Evolutionary conservation across 2,888 invertebrate species (phyloP).

Genomic region (Orthosia gracilis): DNA sequence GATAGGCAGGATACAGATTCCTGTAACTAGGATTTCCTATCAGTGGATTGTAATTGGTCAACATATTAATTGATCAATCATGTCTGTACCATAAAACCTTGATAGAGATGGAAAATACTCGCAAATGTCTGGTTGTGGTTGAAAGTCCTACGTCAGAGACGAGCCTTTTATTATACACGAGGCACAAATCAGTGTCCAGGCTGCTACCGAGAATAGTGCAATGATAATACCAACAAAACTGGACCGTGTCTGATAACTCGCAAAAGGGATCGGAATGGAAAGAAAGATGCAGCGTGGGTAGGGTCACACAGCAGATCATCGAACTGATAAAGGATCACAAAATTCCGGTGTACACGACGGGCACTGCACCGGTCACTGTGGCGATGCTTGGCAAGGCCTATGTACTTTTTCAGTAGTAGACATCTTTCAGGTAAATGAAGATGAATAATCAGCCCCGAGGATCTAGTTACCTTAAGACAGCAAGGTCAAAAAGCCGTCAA

Average conservation of each 20-base stretch:
- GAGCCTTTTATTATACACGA: no score
- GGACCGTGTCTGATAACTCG: background rate
- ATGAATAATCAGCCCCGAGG: background rate
- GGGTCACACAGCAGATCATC: background rate
- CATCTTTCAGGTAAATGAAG: background rate
- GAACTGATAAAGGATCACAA: background rate
- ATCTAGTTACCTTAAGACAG: no score
- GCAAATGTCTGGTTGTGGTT: no score
- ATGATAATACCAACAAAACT: background rate
- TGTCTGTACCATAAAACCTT: background rate
- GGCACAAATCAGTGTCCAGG: no score
- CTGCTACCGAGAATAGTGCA: no score
- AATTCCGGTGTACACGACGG: background rate
- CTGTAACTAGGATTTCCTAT: background rate
- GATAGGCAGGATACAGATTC: background rate
- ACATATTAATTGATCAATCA: background rate
- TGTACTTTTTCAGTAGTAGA: background rate
- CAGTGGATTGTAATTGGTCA: background rate
- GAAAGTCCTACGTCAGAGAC: no score
- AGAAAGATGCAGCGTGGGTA: background rate
- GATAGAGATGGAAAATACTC: no score
- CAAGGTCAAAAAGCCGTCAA: no score
- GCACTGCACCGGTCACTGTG: background rate
- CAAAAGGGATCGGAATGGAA: background rate
- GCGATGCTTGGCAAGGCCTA: background rate